Percentiles rank a stretch among this genome's conserved stretches.
phyloP scores from a whole-genome alignment of 2,797 vertebrate species.

The Pampus argenteus region DNA sequence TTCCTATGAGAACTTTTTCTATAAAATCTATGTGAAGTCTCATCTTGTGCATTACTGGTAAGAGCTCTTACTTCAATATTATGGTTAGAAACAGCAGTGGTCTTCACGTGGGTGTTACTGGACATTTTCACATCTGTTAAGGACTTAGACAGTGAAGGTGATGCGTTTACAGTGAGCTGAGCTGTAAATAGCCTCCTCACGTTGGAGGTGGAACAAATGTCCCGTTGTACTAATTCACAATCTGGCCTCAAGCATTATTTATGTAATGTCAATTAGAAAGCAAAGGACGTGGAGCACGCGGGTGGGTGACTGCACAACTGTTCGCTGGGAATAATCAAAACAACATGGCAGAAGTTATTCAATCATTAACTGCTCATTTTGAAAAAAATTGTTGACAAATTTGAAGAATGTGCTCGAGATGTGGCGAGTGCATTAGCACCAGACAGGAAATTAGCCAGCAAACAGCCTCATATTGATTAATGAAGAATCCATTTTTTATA shows the following conservation, averaged over 20 bases:
- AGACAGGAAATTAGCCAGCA: slow-evolving; percentile 20
- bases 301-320: slow-evolving; percentile 50
- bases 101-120: slow-evolving; percentile 1
- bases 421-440: slow-evolving; percentile 6
- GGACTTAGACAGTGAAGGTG: slow-evolving; percentile 38
- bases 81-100: neutral
- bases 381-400: slow-evolving; percentile 18
- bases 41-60: neutral
- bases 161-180: slow-evolving; percentile 47
- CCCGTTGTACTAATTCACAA: slow-evolving; percentile 65
- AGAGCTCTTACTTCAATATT: slow-evolving; percentile 7
- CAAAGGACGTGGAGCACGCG: slow-evolving; percentile 58
- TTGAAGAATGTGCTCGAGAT: slow-evolving; percentile 7
- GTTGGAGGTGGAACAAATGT: slow-evolving; percentile 66
- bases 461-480: slow-evolving; percentile 9
- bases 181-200: slow-evolving; percentile 60
- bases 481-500: slow-evolving; percentile 8
- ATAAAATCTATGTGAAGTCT: neutral
- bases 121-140: slow-evolving; percentile 36
- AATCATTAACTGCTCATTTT: slow-evolving; percentile 23
- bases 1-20: slow-evolving; percentile 2
- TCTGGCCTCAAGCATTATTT: slow-evolving; percentile 71
- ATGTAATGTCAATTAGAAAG: slow-evolving; percentile 75
- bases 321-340: slow-evolving; percentile 40
- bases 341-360: slow-evolving; percentile 19